Evolutionary conservation across 92 coral and sea anemone genomes (phyloP).

Genomic region (Heliopora coerulea): DNA sequence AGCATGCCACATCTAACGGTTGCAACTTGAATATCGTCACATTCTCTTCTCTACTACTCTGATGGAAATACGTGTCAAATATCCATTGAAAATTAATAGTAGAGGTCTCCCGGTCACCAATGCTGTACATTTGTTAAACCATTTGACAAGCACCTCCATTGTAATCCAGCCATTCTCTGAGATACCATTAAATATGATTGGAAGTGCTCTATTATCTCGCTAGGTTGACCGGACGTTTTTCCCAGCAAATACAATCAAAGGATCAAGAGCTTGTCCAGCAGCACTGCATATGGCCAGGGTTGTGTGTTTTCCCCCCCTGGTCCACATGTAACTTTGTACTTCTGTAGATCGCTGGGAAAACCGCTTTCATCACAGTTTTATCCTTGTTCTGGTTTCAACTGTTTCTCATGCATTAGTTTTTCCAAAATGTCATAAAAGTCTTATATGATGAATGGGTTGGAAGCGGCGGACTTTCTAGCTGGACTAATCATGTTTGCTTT

Average conservation of each 20-base stretch:
- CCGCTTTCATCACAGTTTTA: constrained; percentile 15
- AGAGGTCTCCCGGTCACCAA: constrained; percentile 9
- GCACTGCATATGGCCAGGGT: constrained; percentile 8
- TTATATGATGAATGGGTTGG: constrained; percentile 5
- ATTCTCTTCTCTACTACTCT: neutral
- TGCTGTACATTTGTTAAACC: neutral
- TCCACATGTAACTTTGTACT: constrained; percentile 11
- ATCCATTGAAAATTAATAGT: neutral
- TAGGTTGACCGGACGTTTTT: constrained; percentile 1
- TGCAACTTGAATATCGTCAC: neutral
- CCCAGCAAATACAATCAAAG: neutral
- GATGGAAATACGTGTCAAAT: no score
- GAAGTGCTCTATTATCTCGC: constrained; percentile 9
- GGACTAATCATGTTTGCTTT: neutral
- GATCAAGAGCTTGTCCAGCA: constrained; percentile 3
- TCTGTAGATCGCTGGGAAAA: constrained; percentile 11
- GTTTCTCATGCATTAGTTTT: neutral
- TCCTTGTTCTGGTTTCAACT: neutral
- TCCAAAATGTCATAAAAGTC: neutral
- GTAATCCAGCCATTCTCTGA: constrained; percentile 9
- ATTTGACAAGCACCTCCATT: neutral
- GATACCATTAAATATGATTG: neutral
- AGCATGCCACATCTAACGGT: constrained; percentile 5
- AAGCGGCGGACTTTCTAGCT: constrained; percentile 9
- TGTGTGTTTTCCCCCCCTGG: constrained; percentile 8